These are phyloP conservation scores for Periplaneta americana DNA, from an alignment of 1,140 invertebrate species.

Conservation along the genomic window DNA sequence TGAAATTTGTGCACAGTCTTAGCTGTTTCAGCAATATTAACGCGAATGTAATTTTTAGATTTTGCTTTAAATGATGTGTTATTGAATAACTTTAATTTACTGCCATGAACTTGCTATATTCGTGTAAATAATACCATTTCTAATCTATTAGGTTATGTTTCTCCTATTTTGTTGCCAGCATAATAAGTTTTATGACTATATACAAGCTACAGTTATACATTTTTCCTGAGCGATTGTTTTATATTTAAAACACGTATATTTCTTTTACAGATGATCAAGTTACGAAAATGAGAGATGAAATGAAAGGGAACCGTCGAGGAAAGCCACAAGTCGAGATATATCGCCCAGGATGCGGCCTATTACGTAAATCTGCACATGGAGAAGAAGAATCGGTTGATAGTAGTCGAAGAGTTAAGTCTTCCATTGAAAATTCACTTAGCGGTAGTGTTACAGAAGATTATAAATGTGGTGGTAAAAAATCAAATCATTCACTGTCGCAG, in stretches of 20 bases:
- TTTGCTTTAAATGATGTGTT: not conserved
- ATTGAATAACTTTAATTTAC: not conserved
- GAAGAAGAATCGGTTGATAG: constrained; percentile 43
- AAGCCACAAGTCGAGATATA: constrained; percentile 42
- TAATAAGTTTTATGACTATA: not conserved
- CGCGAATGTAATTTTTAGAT: not conserved
- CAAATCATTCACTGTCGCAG: constrained; percentile 9
- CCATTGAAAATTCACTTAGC: constrained; percentile 8
- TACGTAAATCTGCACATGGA: constrained; percentile 44
- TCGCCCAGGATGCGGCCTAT: constrained; percentile 53
- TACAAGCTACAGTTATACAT: not conserved
- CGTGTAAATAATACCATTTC: not conserved
- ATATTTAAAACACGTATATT: not conserved
- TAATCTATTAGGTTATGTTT: not conserved
- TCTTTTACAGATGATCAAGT: constrained; percentile 20
- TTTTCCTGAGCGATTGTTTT: not conserved
- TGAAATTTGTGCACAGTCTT: not conserved
- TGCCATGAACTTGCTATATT: not conserved
- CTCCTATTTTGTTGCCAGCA: not conserved
- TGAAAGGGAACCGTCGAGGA: constrained; percentile 14
- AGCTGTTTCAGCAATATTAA: not conserved
- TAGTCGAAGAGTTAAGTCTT: constrained; percentile 24
- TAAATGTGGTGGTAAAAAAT: constrained; percentile 5
- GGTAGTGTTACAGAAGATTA: constrained; percentile 1
- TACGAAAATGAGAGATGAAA: constrained; percentile 16